Conservation (phyloP, 2,113 vertebrate genomes). For the Nerophis ophidion region DNA sequence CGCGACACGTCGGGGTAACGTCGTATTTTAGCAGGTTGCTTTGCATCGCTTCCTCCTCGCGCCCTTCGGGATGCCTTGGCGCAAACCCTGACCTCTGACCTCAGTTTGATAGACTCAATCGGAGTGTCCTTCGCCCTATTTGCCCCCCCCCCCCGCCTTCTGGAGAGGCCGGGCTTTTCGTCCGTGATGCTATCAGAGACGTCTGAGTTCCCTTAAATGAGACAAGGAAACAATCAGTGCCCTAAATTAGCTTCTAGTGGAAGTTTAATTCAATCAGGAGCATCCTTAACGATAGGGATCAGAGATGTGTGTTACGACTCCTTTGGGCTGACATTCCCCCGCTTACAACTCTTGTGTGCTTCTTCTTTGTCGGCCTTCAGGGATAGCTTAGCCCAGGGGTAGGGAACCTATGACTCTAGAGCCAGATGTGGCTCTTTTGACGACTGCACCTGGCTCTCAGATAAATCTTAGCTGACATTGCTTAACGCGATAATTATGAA, state of each 20-base stretch:
- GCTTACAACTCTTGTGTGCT: neutral
- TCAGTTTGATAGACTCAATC: slow-evolving; percentile 27
- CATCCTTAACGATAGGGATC: slow-evolving; percentile 68
- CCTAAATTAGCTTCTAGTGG: slow-evolving; percentile 44
- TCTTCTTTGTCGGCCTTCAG: neutral
- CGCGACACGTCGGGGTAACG: neutral
- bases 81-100: slow-evolving; percentile 39
- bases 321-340: slow-evolving; percentile 53
- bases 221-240: slow-evolving; percentile 57
- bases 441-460: too few relatives aligned
- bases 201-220: slow-evolving; percentile 70
- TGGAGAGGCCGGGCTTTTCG: slow-evolving; percentile 56
- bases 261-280: slow-evolving; percentile 65
- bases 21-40: slow-evolving; percentile 1
- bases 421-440: too few relatives aligned
- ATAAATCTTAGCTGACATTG: too few relatives aligned
- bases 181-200: slow-evolving; percentile 63
- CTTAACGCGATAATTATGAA: too few relatives aligned
- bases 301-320: slow-evolving; percentile 50
- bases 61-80: slow-evolving; percentile 3
- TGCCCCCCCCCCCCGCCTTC: slow-evolving; percentile 52
- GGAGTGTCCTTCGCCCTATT: slow-evolving; percentile 55
- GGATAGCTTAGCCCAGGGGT: too few relatives aligned
- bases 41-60: slow-evolving; percentile 8
- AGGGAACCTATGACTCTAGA: too few relatives aligned